Conservation (phyloP, 2,113 vertebrate species). For the Butastur rufipennis region DNA sequence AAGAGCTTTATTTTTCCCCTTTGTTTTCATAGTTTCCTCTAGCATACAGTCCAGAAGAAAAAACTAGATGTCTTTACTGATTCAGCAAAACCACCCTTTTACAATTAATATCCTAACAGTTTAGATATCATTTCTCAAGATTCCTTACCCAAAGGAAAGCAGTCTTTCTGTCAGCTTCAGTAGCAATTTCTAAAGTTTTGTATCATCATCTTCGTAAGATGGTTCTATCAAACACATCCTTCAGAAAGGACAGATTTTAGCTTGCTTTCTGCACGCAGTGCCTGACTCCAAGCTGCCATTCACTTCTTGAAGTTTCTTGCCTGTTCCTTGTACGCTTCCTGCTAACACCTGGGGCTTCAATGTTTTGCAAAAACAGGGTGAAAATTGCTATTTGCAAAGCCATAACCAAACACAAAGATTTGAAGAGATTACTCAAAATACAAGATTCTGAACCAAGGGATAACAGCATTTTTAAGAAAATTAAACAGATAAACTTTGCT, state of each 20-base stretch:
- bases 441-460: neutral
- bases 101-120: neutral
- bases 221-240: neutral
- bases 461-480: conserved; percentile 12
- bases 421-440: neutral
- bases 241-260: neutral
- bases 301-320: neutral
- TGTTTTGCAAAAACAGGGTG: neutral
- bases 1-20: neutral
- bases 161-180: neutral
- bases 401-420: neutral
- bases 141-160: neutral
- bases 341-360: neutral
- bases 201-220: neutral
- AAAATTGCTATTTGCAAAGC: neutral
- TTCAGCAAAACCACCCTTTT: neutral
- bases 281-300: neutral
- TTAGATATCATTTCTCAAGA: neutral
- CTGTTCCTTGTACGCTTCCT: neutral
- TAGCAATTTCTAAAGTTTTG: neutral
- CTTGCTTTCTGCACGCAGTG: neutral
- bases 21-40: neutral
- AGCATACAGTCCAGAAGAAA: neutral
- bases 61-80: neutral
- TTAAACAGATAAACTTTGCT: conserved; percentile 21